These are phyloP conservation scores for Brevimyrus niger DNA, from an alignment of 2,113 vertebrate genomes.

Conservation along the genomic window DNA sequence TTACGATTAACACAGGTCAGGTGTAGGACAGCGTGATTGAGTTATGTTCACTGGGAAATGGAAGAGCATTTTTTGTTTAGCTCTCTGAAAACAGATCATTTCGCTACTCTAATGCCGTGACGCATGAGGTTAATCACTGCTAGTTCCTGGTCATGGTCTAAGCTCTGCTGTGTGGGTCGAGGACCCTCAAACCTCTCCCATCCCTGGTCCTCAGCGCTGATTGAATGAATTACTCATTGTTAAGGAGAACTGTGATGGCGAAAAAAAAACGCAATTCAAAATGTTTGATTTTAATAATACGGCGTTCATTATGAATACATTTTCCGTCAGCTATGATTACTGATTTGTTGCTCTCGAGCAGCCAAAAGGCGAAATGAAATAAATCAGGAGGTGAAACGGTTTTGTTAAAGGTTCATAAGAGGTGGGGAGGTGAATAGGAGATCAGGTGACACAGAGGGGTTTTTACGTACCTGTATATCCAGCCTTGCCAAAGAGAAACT, in stretches of 20 bases:
- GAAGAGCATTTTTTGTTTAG: neutral
- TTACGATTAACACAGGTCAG: neutral
- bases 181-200: neutral
- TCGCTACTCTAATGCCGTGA: neutral
- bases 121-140: neutral
- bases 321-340: neutral
- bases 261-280: neutral
- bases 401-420: neutral
- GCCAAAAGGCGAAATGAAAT: neutral
- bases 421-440: neutral
- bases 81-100: neutral
- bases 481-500: neutral
- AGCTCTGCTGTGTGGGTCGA: neutral
- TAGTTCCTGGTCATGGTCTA: neutral
- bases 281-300: neutral
- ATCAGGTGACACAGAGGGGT: neutral
- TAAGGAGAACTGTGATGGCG: neutral
- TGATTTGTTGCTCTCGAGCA: neutral
- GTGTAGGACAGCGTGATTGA: neutral
- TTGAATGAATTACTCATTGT: slow-evolving; percentile 1
- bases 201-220: neutral
- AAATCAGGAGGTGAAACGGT: neutral
- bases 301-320: neutral
- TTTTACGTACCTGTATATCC: neutral
- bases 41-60: neutral